These are phyloP conservation scores for Caenorhabditis briggsae DNA, from an alignment of 1,140 invertebrate species.

Conservation along the genomic window DNA sequence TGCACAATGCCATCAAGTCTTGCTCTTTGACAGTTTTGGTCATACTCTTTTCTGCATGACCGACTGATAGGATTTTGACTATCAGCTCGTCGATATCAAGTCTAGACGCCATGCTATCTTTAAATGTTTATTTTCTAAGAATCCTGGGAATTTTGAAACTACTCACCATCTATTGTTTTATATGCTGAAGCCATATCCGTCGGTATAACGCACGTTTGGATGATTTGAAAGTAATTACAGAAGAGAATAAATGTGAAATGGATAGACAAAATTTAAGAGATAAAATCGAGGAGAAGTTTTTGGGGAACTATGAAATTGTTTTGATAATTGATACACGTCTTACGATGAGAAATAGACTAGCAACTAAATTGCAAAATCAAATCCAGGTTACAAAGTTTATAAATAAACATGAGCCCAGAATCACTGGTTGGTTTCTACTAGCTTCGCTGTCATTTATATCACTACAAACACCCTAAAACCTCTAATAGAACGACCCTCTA, in stretches of 20 bases:
- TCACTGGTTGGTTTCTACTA: too few relatives aligned
- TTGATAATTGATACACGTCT: too few relatives aligned
- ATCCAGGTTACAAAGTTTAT: too few relatives aligned
- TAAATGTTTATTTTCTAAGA: neutral
- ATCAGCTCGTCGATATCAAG: conserved; percentile 49
- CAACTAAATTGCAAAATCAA: too few relatives aligned
- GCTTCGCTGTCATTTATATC: too few relatives aligned
- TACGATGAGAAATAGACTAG: too few relatives aligned
- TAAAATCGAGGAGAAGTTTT: neutral
- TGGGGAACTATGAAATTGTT: too few relatives aligned
- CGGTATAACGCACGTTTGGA: neutral
- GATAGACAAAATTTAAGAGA: neutral
- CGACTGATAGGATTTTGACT: neutral
- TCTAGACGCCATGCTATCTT: conserved; percentile 1
- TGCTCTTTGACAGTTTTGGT: conserved; percentile 36
- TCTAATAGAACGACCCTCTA: too few relatives aligned
- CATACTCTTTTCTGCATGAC: conserved; percentile 1
- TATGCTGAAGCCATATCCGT: conserved; percentile 44
- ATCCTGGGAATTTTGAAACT: neutral
- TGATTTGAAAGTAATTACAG: conserved; percentile 10
- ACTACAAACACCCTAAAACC: too few relatives aligned
- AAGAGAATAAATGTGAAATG: neutral
- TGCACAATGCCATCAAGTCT: conserved; percentile 7
- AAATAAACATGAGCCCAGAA: too few relatives aligned
- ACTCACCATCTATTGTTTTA: conserved; percentile 17